Base-by-base conservation (phyloP, 92 coral and sea anemone genomes). In the Diadumene lineata region DNA sequence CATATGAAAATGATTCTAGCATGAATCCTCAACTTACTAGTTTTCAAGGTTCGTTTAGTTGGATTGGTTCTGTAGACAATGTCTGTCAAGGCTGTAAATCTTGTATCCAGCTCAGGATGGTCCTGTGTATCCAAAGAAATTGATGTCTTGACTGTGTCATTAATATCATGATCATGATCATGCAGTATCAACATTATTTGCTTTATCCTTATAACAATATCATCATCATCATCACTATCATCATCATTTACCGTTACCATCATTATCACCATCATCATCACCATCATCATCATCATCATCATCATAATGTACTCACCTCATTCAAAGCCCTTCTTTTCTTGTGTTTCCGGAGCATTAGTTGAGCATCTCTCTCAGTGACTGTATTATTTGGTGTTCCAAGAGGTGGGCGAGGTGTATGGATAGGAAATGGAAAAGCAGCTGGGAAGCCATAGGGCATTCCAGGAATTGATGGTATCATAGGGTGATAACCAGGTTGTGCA, bases 41-140 rank as follows among this genome's bases (percentile, higher is more conserved):
- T 75, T 70, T 89, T 96, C n/a, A 87, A 76, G 10, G 85, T 22
- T 72, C 89, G 88, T 79, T 85, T 91, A 24, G 93, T 31, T 7
- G 97, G 92, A 68, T 92, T 96, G 32, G 97, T 96, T 69, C 99
- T 82, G 60, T 73, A 64, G 63, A 92, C 84, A 60, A 96, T 70
- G 44, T 96, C 99, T 70, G 93, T 92, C 31, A 96, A 50, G 30
- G 97, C 76, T 22, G 92, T 92, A 51, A 85, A 84, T 56, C 89
- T 90, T 46, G 91, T 96, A 68, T 96, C 99, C 58, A 96, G 81
- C 75, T 96, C 99, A 55, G 99, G 99, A 55, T 88, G 93, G 66
- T 84, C 96, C 99, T 96, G 48, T 26, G 4, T 23, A 58, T 22
- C 11, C 29, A 58, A 4, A 38, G 48, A 4, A 38, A 13, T 38